These are phyloP conservation scores for Thalpophila matura DNA, from an alignment of 2,888 invertebrate species.

Conservation along the genomic window DNA sequence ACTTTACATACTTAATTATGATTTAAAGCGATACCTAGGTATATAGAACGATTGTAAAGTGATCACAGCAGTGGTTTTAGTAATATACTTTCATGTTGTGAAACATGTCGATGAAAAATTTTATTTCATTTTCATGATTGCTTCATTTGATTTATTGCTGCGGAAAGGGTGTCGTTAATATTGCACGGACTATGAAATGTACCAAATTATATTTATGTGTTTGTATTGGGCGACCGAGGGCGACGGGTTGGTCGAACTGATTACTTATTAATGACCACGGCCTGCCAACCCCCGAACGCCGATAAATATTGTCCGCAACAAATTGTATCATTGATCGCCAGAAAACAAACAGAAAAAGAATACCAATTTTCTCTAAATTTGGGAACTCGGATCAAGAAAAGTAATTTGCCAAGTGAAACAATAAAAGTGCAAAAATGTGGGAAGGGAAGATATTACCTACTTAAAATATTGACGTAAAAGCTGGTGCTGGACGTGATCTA, in stretches of 20 bases:
- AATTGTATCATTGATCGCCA: constrained; percentile 74
- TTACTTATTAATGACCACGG: constrained; percentile 85
- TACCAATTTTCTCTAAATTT: constrained; percentile 36
- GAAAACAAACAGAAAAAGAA: constrained; percentile 65
- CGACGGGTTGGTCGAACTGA: constrained; percentile 76
- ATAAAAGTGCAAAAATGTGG: constrained; percentile 25
- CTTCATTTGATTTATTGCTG: constrained; percentile 64
- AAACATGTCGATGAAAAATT: constrained; percentile 50
- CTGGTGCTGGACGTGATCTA: constrained; percentile 5
- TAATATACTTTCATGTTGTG: constrained; percentile 18
- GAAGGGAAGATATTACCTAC: constrained; percentile 11
- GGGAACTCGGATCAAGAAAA: constrained; percentile 28
- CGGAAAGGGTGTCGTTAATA: constrained; percentile 67
- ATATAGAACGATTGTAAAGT: constrained; percentile 19
- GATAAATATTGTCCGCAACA: constrained; percentile 77
- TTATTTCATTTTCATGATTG: constrained; percentile 60
- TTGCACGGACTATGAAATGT: constrained; percentile 61
- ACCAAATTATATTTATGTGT: constrained; percentile 61
- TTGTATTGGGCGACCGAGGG: constrained; percentile 53
- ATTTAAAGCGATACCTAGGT: constrained; percentile 21
- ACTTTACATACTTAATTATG: constrained; percentile 16
- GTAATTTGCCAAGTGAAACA: constrained; percentile 34
- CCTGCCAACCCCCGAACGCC: constrained; percentile 68
- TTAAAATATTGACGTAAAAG: constrained; percentile 25
- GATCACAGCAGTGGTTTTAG: constrained; percentile 12